These are phyloP conservation scores for Nomada goodeniana DNA, from an alignment of 2,888 invertebrate genomes.

Conservation along the genomic window DNA sequence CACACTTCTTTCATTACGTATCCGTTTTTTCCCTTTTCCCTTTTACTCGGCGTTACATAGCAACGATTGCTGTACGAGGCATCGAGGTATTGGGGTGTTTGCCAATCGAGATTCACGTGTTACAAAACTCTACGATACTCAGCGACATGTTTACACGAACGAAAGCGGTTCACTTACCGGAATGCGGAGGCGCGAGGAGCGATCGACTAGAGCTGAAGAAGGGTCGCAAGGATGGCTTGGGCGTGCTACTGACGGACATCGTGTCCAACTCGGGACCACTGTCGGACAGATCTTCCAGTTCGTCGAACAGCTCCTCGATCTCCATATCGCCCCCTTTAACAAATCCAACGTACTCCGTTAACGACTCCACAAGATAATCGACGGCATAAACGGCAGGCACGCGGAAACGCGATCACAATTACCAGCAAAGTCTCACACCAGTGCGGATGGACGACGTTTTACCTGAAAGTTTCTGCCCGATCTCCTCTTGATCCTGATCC, in stretches of 20 bases:
- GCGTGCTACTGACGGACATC: slow-evolving; percentile 98
- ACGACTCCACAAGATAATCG: slow-evolving; percentile 24
- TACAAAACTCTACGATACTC: slow-evolving; percentile 37
- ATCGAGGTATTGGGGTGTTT: background rate
- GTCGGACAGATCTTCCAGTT: slow-evolving; percentile 97
- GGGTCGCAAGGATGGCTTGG: slow-evolving; percentile 97
- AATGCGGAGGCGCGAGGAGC: slow-evolving; percentile 85
- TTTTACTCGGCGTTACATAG: slow-evolving; percentile 8
- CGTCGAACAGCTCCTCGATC: slow-evolving; percentile 97
- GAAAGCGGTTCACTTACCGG: slow-evolving; percentile 76
- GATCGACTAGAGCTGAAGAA: slow-evolving; percentile 97
- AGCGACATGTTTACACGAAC: background rate
- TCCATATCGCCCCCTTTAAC: slow-evolving; percentile 91
- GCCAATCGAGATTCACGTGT: slow-evolving; percentile 27
- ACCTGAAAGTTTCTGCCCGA: slow-evolving; percentile 85
- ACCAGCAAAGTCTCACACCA: background rate
- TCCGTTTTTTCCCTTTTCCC: slow-evolving; percentile 2
- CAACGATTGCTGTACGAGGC: slow-evolving; percentile 24
- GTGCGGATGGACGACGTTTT: slow-evolving; percentile 35
- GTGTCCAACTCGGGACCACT: slow-evolving; percentile 98
- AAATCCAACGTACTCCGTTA: slow-evolving; percentile 34
- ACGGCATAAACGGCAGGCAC: background rate
- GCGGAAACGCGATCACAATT: slow-evolving; percentile 13
- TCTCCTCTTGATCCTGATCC: slow-evolving; percentile 86
- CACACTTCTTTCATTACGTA: background rate